Conservation (phyloP, 1,140 invertebrate species). For the Coenobita brevimanus region DNA sequence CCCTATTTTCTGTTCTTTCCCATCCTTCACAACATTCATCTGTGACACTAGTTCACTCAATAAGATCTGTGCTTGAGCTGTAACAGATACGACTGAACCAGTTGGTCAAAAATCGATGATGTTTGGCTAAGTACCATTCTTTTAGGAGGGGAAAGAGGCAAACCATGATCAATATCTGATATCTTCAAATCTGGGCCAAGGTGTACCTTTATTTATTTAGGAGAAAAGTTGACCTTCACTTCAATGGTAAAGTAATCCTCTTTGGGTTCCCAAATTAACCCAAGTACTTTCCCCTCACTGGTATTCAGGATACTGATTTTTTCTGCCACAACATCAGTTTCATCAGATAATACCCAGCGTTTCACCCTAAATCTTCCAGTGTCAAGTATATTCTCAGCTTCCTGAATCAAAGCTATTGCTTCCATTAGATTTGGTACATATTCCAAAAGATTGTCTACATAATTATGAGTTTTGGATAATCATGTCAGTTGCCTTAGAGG, state of each 20-base stretch:
- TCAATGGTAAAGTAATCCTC: neutral
- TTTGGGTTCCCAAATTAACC: constrained; percentile 9
- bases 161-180: neutral
- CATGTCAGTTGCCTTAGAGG: neutral
- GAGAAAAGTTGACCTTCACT: constrained; percentile 3
- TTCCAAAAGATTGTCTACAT: neutral
- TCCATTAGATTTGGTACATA: neutral
- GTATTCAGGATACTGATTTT: neutral
- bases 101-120: constrained; percentile 27
- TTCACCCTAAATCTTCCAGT: neutral
- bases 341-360: neutral
- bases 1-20: neutral
- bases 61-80: constrained; percentile 8
- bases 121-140: constrained; percentile 33
- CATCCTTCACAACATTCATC: neutral
- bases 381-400: neutral
- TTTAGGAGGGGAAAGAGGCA: neutral
- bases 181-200: neutral
- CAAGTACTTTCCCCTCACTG: neutral
- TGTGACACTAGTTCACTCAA: constrained; percentile 25
- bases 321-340: neutral
- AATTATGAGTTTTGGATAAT: neutral
- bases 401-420: neutral
- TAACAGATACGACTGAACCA: constrained; percentile 28
- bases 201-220: neutral